A percentile compares a stretch with the other conserved stretches of the same genome.
These are phyloP conservation scores for Larimichthys polyactis DNA, from an alignment of 2,113 vertebrate genomes.

Conservation along the genomic window DNA sequence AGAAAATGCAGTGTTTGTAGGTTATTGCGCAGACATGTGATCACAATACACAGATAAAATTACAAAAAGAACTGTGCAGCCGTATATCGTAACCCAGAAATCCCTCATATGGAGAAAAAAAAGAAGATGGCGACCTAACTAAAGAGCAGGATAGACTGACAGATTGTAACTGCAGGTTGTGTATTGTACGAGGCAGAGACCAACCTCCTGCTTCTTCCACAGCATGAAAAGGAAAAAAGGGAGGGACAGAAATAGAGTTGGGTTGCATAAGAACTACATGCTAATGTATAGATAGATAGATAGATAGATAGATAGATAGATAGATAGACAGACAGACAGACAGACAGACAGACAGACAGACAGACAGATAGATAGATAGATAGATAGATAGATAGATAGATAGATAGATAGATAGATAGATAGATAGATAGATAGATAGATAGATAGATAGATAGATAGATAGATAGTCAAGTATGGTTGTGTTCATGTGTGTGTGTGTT, in stretches of 20 bases:
- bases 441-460: no score
- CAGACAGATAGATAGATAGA: no score
- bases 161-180: constrained; percentile 65
- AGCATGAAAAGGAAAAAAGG: constrained; percentile 70
- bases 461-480: background rate
- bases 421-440: no score
- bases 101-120: constrained; percentile 9
- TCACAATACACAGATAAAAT: background rate
- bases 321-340: no score
- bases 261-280: constrained; percentile 48
- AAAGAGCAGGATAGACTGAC: constrained; percentile 42
- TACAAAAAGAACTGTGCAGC: background rate
- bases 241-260: constrained; percentile 70
- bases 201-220: constrained; percentile 82
- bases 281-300: constrained; percentile 27
- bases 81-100: constrained; percentile 8
- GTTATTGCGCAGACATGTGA: constrained; percentile 13
- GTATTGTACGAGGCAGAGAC: constrained; percentile 60
- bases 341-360: no score
- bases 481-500: background rate
- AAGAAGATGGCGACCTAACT: constrained; percentile 17
- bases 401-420: no score
- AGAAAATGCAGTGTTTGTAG: background rate
- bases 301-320: constrained; percentile 24
- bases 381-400: no score